Conservation (phyloP, 1,140 invertebrate genomes). For the Drosophila nigromelanica region DNA sequence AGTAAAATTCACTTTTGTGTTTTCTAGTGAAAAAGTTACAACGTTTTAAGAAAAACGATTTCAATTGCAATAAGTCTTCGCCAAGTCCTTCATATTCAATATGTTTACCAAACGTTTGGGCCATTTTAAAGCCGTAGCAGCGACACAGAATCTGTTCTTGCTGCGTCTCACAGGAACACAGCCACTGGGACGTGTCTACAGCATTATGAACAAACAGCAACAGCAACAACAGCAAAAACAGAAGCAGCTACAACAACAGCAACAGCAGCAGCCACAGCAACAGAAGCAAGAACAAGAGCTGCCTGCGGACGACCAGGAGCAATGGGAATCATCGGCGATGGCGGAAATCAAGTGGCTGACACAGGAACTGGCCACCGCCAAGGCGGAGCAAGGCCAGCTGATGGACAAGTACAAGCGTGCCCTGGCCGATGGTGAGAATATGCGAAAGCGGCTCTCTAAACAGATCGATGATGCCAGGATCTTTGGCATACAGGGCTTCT, state of each 20-base stretch:
- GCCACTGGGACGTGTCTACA: conserved; percentile 30
- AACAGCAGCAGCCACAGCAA: background rate
- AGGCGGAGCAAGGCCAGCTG: conserved; percentile 85
- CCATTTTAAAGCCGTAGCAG: conserved; percentile 20
- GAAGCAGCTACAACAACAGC: background rate
- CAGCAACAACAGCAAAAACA: background rate
- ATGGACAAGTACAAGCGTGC: conserved; percentile 96
- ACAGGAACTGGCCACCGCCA: conserved; percentile 86
- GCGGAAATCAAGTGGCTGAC: conserved; percentile 86
- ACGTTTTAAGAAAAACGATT: conserved; percentile 12
- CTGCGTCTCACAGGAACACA: background rate
- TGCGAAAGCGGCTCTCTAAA: conserved; percentile 93
- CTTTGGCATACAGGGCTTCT: conserved; percentile 98
- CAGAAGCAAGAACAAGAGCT: conserved; percentile 12
- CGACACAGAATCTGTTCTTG: conserved; percentile 40
- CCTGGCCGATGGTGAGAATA: conserved; percentile 97
- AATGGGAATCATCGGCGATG: conserved; percentile 70
- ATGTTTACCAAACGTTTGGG: conserved; percentile 43
- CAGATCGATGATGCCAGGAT: conserved; percentile 97
- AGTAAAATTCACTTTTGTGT: conserved; percentile 21
- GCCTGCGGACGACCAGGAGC: conserved; percentile 36
- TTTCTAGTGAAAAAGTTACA: conserved; percentile 16
- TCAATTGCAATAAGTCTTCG: conserved; percentile 48
- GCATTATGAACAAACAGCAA: conserved; percentile 49
- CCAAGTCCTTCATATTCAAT: conserved; percentile 20